Evolutionary conservation across 2,113 vertebrate species (phyloP).

Genomic region (Setophaga coronata): DNA sequence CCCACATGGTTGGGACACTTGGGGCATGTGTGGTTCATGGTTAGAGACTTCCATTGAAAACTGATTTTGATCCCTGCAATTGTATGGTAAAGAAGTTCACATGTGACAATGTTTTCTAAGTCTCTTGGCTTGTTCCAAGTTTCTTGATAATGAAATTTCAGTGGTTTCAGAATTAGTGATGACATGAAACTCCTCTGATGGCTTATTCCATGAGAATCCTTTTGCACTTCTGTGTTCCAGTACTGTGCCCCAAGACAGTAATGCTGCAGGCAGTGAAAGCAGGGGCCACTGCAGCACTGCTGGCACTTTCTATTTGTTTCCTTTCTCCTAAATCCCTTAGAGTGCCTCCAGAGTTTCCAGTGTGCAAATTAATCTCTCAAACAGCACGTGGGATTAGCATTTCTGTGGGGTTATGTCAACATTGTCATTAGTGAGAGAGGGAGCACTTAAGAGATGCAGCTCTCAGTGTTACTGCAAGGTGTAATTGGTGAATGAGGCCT

Average conservation of each 20-base stretch:
- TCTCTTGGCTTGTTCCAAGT: not conserved
- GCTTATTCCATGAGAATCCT: not conserved
- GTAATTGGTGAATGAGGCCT: not conserved
- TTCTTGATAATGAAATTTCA: not conserved
- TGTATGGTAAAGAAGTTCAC: not conserved
- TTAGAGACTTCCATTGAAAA: not conserved
- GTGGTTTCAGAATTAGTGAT: not conserved
- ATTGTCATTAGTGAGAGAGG: not conserved
- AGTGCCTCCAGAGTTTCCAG: not conserved
- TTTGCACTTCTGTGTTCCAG: not conserved
- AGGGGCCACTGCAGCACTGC: not conserved
- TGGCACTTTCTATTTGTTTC: not conserved
- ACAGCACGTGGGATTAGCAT: not conserved
- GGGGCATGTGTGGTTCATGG: not conserved
- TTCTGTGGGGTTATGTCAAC: not conserved
- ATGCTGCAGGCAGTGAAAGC: not conserved
- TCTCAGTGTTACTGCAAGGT: not conserved
- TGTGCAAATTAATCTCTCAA: not conserved
- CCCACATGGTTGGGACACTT: not conserved
- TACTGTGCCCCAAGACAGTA: not conserved
- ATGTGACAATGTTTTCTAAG: not conserved
- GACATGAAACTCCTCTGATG: not conserved
- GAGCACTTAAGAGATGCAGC: not conserved
- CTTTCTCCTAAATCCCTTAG: not conserved
- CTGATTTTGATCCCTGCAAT: not conserved